Evolutionary conservation across 2,797 vertebrate genomes (phyloP), one percentile per base, ranked within the genome.

Genomic region (Siniperca undulata): DNA sequence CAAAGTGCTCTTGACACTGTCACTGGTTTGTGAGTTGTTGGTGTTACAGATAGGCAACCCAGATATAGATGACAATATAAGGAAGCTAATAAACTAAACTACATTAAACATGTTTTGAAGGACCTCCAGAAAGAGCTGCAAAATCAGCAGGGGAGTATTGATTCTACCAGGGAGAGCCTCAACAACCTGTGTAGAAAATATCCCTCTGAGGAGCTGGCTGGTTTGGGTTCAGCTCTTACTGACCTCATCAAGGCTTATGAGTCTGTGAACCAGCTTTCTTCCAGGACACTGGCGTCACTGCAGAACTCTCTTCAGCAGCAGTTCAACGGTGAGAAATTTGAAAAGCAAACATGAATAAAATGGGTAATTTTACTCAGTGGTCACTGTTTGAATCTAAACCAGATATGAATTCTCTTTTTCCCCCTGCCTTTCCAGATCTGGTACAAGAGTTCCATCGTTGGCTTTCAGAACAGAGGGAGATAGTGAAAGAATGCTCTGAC

Each of bases 81-180:
- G 1, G 1, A 48, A 14, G 10, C 13, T 34, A 38, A 34, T 30
- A 30, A 67, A 30, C 17, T 36, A n/a, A 80, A 64, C 17, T n/a
- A 2, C 0, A 6, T 46, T 68, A 1, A 70, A 74, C 7, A 4
- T 81, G 38, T 80, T 87, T 86, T 83, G 10, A 81, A 99, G 99
- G 97, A 98, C 61, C 96, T 96, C 50, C 98, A 99, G 80, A 98
- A 97, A 89, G 97, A 99, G 68, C 95, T 99, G 74, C 97, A 98
- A 75, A 96, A 96, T 84, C 97, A 97, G 83, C 97, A 99, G 79
- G 94, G 94, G 56, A 96, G 87, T 76, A 97, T 99, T 46, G 97
- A 97, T 87, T 94, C 94, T 0, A 96, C 96, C 20, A 95, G 96
- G 53, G 98, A 99, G 90, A 97, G 92, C 40, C 97, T 99, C 69